Evolutionary conservation across 2,888 invertebrate genomes (phyloP), one percentile per base, ranked within the genome.

Genomic region (Aphodius granarius): DNA sequence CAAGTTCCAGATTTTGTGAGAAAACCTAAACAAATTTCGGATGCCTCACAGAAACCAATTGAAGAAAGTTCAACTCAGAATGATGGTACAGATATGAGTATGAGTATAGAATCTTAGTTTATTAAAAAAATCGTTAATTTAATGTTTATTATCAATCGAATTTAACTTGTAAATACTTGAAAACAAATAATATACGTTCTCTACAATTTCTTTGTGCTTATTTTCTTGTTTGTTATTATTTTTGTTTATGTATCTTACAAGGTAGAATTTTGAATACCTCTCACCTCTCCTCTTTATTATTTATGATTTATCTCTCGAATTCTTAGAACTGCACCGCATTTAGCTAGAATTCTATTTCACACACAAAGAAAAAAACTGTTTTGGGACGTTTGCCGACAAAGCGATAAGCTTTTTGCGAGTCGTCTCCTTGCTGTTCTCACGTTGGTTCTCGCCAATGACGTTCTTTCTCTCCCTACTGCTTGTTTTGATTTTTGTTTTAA

Each of bases 401-500:
- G 43, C 43, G 43, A 13, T 13, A 43, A 43, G 43, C 43, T 43
- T 43, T 43, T 43, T 43, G 43, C 43, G 1, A 43, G 43, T 9
- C 3, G 43, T 9, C 6, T 23, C 5, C 23, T n/a, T n/a, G 23
- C 43, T 43, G 43, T 43, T 0, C 6, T 6, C 6, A 3, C 43
- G 43, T 3, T 43, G 43, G 43, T 3, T 2, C 9, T 13, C 1
- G 13, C 43, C 43, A 43, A 43, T 43, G 9, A 3, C 13, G 3
- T 43, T 6, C 6, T 43, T 3, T 43, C 43, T 43, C 6, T 13
- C 43, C 43, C 43, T 43, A 6, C 43, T 3, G 43, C 43, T 43
- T 43, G 43, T 43, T 43, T 43, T 43, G 43, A 43, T 43, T 43
- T 43, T 43, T 13, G 87, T 97, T 20, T 87, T 97, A 19, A 90